Conservation (phyloP, 2,113 vertebrate genomes). For the Perca schrenkii region DNA sequence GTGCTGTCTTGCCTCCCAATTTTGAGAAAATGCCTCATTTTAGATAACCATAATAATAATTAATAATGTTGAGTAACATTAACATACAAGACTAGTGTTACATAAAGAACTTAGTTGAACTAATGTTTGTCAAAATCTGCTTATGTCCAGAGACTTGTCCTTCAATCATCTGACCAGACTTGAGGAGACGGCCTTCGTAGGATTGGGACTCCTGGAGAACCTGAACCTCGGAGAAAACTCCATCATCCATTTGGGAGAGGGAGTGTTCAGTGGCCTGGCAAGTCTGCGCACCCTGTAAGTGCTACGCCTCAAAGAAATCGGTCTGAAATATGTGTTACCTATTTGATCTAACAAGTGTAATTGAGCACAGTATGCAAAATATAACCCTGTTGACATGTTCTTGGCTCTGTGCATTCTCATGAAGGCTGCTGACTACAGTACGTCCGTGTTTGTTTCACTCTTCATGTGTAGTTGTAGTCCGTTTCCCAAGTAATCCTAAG, state of each 20-base stretch:
- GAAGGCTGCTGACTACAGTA: slow-evolving; percentile 49
- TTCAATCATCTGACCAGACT: slow-evolving; percentile 95
- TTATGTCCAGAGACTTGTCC: slow-evolving; percentile 89
- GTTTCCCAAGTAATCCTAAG: background rate
- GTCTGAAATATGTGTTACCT: background rate
- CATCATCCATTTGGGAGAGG: slow-evolving; percentile 93
- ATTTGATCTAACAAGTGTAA: background rate
- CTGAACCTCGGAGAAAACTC: slow-evolving; percentile 94
- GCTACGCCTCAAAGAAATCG: background rate
- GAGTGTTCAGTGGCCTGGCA: slow-evolving; percentile 91
- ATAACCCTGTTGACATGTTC: slow-evolving; percentile 48
- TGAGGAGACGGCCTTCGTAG: slow-evolving; percentile 92
- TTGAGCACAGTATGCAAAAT: background rate
- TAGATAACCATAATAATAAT: background rate
- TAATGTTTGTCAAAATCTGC: slow-evolving; percentile 21
- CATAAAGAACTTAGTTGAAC: background rate
- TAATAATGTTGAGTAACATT: background rate
- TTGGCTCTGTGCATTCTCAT: slow-evolving; percentile 52
- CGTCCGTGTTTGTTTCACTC: slow-evolving; percentile 44
- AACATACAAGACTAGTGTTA: background rate
- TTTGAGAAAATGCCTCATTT: slow-evolving; percentile 20
- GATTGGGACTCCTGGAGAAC: slow-evolving; percentile 90
- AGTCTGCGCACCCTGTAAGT: slow-evolving; percentile 94
- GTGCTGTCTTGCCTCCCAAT: background rate
- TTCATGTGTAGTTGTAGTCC: slow-evolving; percentile 24